Conservation (phyloP, 2,888 invertebrate species). For the Ethmia dodecea region DNA sequence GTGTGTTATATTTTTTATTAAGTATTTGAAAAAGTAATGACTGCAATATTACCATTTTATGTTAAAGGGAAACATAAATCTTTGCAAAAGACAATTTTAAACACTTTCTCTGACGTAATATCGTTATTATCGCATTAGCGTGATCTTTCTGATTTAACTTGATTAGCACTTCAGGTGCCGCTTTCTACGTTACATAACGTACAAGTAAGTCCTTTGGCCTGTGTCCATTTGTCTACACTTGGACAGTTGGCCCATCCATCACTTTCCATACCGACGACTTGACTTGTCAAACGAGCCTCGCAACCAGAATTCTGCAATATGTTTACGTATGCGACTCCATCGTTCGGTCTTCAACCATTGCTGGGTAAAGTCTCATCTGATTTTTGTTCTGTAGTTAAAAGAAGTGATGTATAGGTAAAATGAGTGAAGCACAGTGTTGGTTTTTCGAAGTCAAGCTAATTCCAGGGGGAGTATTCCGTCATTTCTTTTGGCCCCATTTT, state of each 20-base stretch:
- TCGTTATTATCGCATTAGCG: too few relatives aligned
- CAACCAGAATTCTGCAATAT: constrained; percentile 10
- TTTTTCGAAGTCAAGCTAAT: constrained; percentile 23
- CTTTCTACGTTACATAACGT: constrained; percentile 21
- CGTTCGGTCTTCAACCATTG: background rate
- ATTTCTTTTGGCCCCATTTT: constrained; percentile 32
- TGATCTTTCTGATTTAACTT: too few relatives aligned
- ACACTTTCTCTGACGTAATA: too few relatives aligned
- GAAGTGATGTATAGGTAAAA: background rate
- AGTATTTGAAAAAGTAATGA: too few relatives aligned
- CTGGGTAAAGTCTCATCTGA: background rate
- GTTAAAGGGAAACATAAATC: too few relatives aligned
- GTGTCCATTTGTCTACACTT: constrained; percentile 27
- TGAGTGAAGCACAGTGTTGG: background rate
- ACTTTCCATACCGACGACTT: constrained; percentile 31
- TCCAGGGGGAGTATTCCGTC: constrained; percentile 23
- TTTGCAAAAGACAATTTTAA: too few relatives aligned
- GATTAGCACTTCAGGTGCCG: constrained; percentile 9
- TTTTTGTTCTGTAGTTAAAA: background rate
- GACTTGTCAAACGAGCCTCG: constrained; percentile 31
- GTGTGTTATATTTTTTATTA: too few relatives aligned
- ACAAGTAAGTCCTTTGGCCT: constrained; percentile 21
- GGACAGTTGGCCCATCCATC: constrained; percentile 33
- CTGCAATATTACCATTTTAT: too few relatives aligned
- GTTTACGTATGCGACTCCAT: constrained; percentile 9